A percentile compares a stretch with the other conserved stretches of the same genome.
Conservation (phyloP, 2,797 vertebrate species). For the Tapirus indicus region DNA sequence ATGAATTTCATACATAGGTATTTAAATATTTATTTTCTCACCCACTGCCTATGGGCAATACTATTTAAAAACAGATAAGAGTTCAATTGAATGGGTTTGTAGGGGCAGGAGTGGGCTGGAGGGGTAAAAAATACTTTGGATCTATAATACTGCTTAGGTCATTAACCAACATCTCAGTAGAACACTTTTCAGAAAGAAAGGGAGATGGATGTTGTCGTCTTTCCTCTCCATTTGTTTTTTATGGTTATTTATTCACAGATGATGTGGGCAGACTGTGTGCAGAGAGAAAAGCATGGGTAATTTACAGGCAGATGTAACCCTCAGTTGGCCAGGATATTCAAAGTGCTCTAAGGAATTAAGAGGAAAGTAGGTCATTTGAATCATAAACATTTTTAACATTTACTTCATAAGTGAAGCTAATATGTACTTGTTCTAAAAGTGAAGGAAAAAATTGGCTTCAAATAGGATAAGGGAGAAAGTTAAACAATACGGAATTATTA, state of each 20-base stretch:
- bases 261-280: constrained; percentile 73
- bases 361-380: constrained; percentile 66
- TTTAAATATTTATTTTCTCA: neutral
- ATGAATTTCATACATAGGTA: neutral
- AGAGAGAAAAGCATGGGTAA: constrained; percentile 62
- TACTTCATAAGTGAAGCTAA: constrained; percentile 66
- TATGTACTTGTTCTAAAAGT: constrained; percentile 63
- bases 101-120: neutral
- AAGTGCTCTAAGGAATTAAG: constrained; percentile 17
- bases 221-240: constrained; percentile 77
- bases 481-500: constrained; percentile 72
- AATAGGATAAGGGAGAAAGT: constrained; percentile 54
- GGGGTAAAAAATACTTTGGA: neutral
- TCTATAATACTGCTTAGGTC: constrained; percentile 60
- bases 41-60: neutral
- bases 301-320: constrained; percentile 68
- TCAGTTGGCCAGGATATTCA: constrained; percentile 8
- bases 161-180: constrained; percentile 78
- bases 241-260: constrained; percentile 75
- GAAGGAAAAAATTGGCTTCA: neutral
- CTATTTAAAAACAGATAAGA: neutral
- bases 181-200: constrained; percentile 6
- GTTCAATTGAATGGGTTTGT: neutral
- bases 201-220: constrained; percentile 42
- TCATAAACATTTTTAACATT: constrained; percentile 51